These are phyloP conservation scores for Nasua narica DNA, from an alignment of 2,797 vertebrate genomes.

Conservation along the genomic window DNA sequence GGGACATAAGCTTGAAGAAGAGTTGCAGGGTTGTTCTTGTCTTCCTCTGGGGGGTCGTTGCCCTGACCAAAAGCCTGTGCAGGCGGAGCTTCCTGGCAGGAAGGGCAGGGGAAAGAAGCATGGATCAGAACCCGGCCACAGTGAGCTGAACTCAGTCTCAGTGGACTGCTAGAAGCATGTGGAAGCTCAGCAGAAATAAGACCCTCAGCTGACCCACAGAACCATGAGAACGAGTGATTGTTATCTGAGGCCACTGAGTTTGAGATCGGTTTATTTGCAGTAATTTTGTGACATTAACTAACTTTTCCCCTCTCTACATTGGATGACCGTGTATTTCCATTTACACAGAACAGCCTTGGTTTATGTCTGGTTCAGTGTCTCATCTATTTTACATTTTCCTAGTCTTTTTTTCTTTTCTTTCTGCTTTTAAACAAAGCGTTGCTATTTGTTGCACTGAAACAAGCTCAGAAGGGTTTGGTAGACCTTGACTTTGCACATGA, in stretches of 20 bases:
- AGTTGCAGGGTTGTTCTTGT: neutral
- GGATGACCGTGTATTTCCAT: fast-evolving
- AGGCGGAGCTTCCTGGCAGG: neutral
- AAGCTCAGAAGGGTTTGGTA: neutral
- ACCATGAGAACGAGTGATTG: neutral
- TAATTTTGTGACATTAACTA: neutral
- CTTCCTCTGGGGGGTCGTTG: neutral
- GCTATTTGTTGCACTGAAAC: neutral
- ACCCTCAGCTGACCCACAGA: neutral
- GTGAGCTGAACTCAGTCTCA: neutral
- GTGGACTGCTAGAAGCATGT: neutral
- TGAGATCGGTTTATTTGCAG: neutral
- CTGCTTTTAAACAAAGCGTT: neutral
- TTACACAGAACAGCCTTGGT: neutral
- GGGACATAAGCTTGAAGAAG: neutral
- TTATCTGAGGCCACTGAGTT: neutral
- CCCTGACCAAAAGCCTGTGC: neutral
- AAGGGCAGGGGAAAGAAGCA: neutral
- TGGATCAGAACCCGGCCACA: neutral
- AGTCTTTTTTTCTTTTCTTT: neutral
- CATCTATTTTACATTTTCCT: neutral
- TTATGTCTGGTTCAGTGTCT: neutral
- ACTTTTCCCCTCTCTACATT: neutral
- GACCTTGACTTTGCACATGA: neutral
- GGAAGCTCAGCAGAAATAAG: neutral